Evolutionary conservation across 2,888 invertebrate species (phyloP).

Genomic region (Anthoptus insignis): DNA sequence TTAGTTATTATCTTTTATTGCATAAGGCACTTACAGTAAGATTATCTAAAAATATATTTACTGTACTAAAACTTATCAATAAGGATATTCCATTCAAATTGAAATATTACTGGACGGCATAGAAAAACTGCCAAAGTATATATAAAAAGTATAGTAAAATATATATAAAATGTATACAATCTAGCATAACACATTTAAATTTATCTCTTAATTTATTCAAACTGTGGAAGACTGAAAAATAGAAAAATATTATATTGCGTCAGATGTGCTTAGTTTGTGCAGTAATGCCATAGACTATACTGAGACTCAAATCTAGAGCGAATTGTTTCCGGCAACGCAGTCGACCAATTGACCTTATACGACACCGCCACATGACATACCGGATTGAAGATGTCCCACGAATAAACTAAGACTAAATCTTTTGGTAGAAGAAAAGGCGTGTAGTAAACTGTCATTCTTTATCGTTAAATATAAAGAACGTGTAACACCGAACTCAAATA

Average conservation of each 20-base stretch:
- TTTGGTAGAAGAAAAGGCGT: no score
- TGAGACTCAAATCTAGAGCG: no score
- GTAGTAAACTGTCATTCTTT: no score
- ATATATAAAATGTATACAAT: not conserved
- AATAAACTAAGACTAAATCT: no score
- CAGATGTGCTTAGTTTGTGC: conserved; percentile 3
- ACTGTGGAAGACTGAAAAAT: conserved; percentile 4
- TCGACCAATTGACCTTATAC: conserved; percentile 94
- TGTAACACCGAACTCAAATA: no score
- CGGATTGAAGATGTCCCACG: no score
- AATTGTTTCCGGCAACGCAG: no score
- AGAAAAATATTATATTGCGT: no score
- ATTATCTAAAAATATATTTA: conserved; percentile 5
- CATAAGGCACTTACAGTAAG: not conserved
- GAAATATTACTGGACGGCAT: not conserved
- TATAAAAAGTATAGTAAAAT: no score
- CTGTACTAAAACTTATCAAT: conserved; percentile 32
- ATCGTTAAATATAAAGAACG: no score
- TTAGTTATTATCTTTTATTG: not conserved
- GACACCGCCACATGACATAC: conserved; percentile 98
- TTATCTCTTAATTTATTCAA: not conserved
- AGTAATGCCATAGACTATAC: no score
- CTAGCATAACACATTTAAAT: not conserved
- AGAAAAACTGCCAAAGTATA: not conserved
- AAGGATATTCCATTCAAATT: not conserved